Conservation (phyloP, 2,113 vertebrate species). For the Sander vitreus region DNA sequence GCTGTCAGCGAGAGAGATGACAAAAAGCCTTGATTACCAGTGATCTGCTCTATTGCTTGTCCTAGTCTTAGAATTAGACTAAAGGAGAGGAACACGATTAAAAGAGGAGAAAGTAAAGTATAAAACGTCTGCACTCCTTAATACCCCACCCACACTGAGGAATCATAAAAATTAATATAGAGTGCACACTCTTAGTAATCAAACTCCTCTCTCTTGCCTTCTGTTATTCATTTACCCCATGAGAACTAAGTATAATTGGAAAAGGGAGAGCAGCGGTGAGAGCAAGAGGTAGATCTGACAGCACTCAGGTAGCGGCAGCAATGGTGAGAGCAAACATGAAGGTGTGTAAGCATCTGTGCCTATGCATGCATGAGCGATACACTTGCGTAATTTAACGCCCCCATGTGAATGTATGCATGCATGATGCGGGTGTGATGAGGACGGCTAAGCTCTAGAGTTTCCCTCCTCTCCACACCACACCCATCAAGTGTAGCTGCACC, state of each 20-base stretch:
- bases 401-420: slow-evolving; percentile 35
- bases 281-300: slow-evolving; percentile 42
- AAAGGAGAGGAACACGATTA: slow-evolving; percentile 14
- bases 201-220: slow-evolving; percentile 41
- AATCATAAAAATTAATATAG: slow-evolving; percentile 45
- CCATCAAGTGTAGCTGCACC: slow-evolving; percentile 34
- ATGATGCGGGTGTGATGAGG: slow-evolving; percentile 28
- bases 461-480: slow-evolving; percentile 29
- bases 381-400: slow-evolving; percentile 46
- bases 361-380: slow-evolving; percentile 51
- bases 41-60: slow-evolving; percentile 41
- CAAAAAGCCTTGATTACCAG: slow-evolving; percentile 44
- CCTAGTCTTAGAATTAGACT: slow-evolving; percentile 45
- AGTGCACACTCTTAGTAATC: slow-evolving; percentile 52
- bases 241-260: slow-evolving; percentile 49
- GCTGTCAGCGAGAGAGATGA: slow-evolving; percentile 53
- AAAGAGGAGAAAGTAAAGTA: slow-evolving; percentile 20
- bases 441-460: slow-evolving; percentile 44
- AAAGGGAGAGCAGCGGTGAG: slow-evolving; percentile 18
- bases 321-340: slow-evolving; percentile 27
- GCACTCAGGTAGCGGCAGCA: slow-evolving; percentile 34
- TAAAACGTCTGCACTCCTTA: slow-evolving; percentile 26
- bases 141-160: slow-evolving; percentile 24
- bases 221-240: slow-evolving; percentile 63
- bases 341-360: slow-evolving; percentile 37